Evolutionary conservation across 2,113 vertebrate genomes (phyloP), one percentile per base, ranked within the genome.

Genomic region (Chauna torquata): DNA sequence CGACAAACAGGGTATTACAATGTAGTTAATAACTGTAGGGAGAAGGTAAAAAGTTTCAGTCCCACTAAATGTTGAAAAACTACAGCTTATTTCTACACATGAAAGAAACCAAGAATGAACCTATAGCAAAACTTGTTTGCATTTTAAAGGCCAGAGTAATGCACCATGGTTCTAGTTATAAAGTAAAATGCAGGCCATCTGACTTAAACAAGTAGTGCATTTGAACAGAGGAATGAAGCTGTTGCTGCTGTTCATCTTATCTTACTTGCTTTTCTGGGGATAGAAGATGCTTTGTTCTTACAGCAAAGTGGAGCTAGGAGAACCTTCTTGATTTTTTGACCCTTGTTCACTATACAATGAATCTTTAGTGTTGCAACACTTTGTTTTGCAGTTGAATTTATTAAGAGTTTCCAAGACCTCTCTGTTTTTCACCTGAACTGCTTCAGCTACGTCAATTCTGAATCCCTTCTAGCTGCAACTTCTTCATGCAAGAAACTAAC

Each of bases 401-500:
- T 96, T 77, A 62, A 86, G 72, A 95, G 92, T 66, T 97, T 90
- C 70, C 77, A 71, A 68, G 83, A 96, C 50, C 92, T 96, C 59
- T 92, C 52, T 9, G 69, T 82, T 82, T 96, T 97, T 76, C 78
- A 86, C n/a, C 70, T 98, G 83, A 6, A 90, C 34, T 86, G 82
- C 82, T n/a, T 45, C 17, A 49, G 38, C 30, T 91, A 74, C 88
- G 91, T 45, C 6, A 82, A 76, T 66, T 83, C 90, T 93, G 87
- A 90, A 40, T 94, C 71, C 72, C 86, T 98, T 34, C 69, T 95
- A 77, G 64, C 49, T 80, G 70, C 54, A 68, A 76, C 96, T 78
- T 78, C 85, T 93, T 96, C 90, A 36, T 82, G 86, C 78, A 96
- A 92, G 71, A 96, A 95, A 90, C 78, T 97, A 40, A 68, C 74